Conservation (phyloP, 2,797 vertebrate genomes). For the Lindbergichthys nudifrons region DNA sequence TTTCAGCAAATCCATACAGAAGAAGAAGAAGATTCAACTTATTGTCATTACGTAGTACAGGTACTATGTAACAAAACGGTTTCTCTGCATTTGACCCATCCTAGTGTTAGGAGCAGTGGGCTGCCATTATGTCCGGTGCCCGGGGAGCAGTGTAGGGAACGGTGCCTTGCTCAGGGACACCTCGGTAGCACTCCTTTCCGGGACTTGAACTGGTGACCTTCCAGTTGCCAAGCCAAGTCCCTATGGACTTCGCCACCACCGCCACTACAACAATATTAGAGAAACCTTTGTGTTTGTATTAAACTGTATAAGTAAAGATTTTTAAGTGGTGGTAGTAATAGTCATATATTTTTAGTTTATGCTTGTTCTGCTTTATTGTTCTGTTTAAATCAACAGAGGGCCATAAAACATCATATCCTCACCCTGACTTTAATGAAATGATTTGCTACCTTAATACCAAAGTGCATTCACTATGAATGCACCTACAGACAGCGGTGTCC, state of each 20-base stretch:
- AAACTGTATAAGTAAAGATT: not conserved
- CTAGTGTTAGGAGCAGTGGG: too few species aligned
- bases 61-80: too few species aligned
- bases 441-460: not conserved
- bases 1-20: not conserved
- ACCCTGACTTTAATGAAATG: not conserved
- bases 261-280: not conserved
- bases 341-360: conserved; percentile 2
- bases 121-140: too few species aligned
- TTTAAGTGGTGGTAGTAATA: not conserved
- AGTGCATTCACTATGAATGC: not conserved
- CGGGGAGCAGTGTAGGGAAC: too few species aligned
- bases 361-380: not conserved
- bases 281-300: not conserved
- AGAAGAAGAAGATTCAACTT: too few species aligned
- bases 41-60: too few species aligned
- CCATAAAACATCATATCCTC: not conserved
- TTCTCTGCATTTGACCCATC: too few species aligned
- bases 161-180: too few species aligned
- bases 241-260: too few species aligned
- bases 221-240: too few species aligned
- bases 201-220: too few species aligned
- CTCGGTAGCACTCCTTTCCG: too few species aligned
- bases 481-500: not conserved
- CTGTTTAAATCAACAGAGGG: not conserved